phyloP scores from a whole-genome alignment of 2,888 invertebrate genomes.

The Desoria tigrina region DNA sequence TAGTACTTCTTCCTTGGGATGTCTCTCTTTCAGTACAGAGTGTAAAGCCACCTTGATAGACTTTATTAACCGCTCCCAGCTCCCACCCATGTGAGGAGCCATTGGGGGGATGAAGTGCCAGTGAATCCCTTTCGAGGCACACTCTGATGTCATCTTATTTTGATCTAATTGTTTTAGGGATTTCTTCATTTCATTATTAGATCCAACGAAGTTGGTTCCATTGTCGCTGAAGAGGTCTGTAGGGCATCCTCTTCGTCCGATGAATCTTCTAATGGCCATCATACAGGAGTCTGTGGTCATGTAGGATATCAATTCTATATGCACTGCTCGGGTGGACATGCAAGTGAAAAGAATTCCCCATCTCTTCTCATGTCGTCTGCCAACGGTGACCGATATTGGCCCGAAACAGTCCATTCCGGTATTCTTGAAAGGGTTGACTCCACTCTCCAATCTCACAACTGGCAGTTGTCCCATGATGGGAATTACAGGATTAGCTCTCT shows the following conservation, averaged over 20 bases:
- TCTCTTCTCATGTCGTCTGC: slow-evolving; percentile 13
- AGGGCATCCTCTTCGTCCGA: not conserved
- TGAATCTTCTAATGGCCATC: not conserved
- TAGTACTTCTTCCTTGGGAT: not conserved
- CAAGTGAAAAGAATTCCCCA: slow-evolving; percentile 12
- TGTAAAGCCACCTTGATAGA: not conserved
- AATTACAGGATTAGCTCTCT: not conserved
- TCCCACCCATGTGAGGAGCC: slow-evolving; percentile 13
- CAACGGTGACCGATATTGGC: not conserved
- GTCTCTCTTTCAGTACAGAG: not conserved
- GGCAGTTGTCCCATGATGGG: slow-evolving; percentile 16
- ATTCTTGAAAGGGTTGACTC: not conserved
- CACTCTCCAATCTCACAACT: not conserved
- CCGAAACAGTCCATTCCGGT: slow-evolving; percentile 13
- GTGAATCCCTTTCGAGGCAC: not conserved
- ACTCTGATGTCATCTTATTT: not conserved
- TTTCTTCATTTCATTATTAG: slow-evolving; percentile 5
- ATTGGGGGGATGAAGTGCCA: slow-evolving; percentile 13
- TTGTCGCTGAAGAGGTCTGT: slow-evolving; percentile 4
- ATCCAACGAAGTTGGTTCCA: slow-evolving; percentile 13
- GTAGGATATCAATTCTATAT: not conserved
- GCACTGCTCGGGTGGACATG: slow-evolving; percentile 3
- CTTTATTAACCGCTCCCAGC: not conserved
- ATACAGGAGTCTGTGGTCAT: not conserved
- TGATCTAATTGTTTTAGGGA: not conserved